These are phyloP conservation scores for Drosophila subsilvestris DNA, from an alignment of 2,888 invertebrate genomes.

Conservation along the genomic window DNA sequence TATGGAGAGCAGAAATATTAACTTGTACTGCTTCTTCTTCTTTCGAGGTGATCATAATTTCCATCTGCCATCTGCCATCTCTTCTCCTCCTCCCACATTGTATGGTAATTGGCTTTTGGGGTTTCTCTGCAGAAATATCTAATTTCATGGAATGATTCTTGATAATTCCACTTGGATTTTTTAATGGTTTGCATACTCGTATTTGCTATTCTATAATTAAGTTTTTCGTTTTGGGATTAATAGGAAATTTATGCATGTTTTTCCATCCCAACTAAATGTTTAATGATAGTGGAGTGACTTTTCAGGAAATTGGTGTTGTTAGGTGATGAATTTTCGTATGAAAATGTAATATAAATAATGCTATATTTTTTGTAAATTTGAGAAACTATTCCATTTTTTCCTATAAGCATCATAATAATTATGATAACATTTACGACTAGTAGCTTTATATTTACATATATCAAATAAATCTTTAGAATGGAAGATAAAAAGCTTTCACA, in stretches of 20 bases:
- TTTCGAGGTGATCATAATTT: slow-evolving; percentile 31
- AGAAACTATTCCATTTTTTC: no score
- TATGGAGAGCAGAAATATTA: slow-evolving; percentile 36
- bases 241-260: slow-evolving; percentile 14
- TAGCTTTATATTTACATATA: no score
- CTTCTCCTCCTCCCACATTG: slow-evolving; percentile 37
- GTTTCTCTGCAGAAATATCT: slow-evolving; percentile 19
- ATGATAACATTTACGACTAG: no score
- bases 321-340: not conserved
- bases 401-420: no score
- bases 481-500: no score
- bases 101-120: slow-evolving; percentile 59
- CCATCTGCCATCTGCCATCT: slow-evolving; percentile 30
- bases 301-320: not conserved
- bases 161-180: slow-evolving; percentile 24
- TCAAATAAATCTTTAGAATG: no score
- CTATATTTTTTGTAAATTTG: no score
- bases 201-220: slow-evolving; percentile 32
- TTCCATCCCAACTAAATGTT: not conserved
- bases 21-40: not conserved
- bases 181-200: slow-evolving; percentile 1
- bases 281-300: not conserved
- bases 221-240: slow-evolving; percentile 15
- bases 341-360: not conserved
- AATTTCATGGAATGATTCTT: slow-evolving; percentile 41